phyloP scores from a whole-genome alignment of 2,888 invertebrate species.

The Troides aeacus region DNA sequence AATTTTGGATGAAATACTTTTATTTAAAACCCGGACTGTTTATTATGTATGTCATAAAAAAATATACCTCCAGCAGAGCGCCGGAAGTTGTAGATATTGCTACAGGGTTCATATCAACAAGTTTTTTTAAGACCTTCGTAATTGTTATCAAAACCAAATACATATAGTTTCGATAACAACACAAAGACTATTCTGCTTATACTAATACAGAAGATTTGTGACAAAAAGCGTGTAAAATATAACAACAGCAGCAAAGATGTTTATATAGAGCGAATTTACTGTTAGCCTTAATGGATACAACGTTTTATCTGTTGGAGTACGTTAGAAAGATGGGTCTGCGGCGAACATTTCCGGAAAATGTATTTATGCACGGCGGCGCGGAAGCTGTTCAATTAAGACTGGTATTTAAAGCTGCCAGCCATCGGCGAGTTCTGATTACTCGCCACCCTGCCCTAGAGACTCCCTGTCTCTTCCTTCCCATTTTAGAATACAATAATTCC shows the following conservation, averaged over 20 bases:
- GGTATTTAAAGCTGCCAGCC: slow-evolving; percentile 77
- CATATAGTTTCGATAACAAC: neutral
- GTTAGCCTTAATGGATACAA: slow-evolving; percentile 18
- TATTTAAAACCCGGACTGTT: neutral
- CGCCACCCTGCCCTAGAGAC: slow-evolving; percentile 55
- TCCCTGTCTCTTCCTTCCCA: slow-evolving; percentile 68
- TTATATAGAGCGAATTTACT: slow-evolving; percentile 18
- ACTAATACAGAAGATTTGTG: neutral
- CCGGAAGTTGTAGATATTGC: too few species aligned
- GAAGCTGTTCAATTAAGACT: slow-evolving; percentile 78
- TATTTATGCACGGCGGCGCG: slow-evolving; percentile 72
- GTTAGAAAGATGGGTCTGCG: slow-evolving; percentile 67
- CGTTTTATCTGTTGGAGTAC: slow-evolving; percentile 36
- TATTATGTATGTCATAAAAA: neutral
- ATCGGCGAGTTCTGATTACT: slow-evolving; percentile 74
- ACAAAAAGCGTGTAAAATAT: neutral
- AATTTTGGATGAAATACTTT: slow-evolving; percentile 45
- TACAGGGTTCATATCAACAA: too few species aligned
- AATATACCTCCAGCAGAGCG: too few species aligned
- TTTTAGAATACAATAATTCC: slow-evolving; percentile 76
- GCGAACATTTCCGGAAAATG: slow-evolving; percentile 64
- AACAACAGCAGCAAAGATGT: neutral
- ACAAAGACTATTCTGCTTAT: neutral
- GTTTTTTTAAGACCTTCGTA: neutral
- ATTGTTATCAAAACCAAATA: neutral